Base-by-base conservation (phyloP, 2,113 vertebrate genomes). In the Saguinus midas region DNA sequence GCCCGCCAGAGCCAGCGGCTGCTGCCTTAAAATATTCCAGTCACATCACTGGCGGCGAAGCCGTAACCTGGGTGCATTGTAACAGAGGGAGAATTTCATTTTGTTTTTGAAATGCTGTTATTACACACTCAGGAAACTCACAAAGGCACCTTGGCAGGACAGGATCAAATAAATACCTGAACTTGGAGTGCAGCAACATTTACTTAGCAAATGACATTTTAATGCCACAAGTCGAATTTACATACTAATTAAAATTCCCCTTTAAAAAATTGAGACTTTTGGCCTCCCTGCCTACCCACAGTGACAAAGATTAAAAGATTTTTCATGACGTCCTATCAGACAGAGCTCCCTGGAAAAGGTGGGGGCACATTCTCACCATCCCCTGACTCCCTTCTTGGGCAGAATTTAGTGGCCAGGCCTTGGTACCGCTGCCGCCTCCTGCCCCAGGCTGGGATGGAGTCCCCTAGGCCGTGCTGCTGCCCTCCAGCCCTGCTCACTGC, bases 201-300 rank as follows among this genome's bases (percentile, higher is more conserved):
- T 98, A 98, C 98, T 98, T 97, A 98, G 98, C 96, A 99, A 98
- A 98, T 98, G 99, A 98, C 98, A 99, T 99, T 98, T 99, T 98
- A 98, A 98, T 98, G 97, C 97, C 91, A 94, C 70, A 94, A 98
- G 98, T 97, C 93, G 96, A 98, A 99, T 99, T 98, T 98, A 97
- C 99, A 99, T 99, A 98, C 98, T 99, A 99, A 99, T 99, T 99
- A 99, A 98, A 98, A 97, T 98, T 98, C 98, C 97, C 98, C 98
- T 98, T 98, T 98, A 98, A 98, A 98, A 98, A 98, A 98, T 96
- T 97, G 98, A 98, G 98, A 98, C 98, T 98, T 98, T 97, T 98
- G 98, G 98, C 98, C 98, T 98, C 95, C 96, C 95, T 25, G 96
- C 96, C 98, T 98, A 97, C 98, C 97, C 97, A 81, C 66, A 58